Base-by-base conservation (phyloP, 2,888 invertebrate species). In the Muscina levida region DNA sequence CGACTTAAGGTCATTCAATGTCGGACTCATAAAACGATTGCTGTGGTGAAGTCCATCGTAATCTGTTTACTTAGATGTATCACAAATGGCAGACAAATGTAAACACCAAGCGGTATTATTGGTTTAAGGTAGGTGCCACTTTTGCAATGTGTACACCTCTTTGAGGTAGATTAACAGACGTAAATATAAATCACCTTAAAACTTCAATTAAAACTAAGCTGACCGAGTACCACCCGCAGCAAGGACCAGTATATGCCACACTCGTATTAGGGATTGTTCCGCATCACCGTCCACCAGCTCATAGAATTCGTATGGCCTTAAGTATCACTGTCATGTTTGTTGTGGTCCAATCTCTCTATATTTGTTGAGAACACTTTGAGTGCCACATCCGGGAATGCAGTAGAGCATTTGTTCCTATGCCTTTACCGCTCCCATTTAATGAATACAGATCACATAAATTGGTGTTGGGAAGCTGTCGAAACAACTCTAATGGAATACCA, bases 131-230 rank as follows among this genome's bases (percentile, higher is more conserved):
- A 31, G 31, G 31, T 31, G 31, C 31, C 31, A 31, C 31, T 31
- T 31, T 31, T 5, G 31, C 56, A 10, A 10, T 77, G 57, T 39
- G 8, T 22, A 24, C 15, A 72, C 70, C 71, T 79, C 44, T 15
- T 31, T 71, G n/a, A 66, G 67, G 71, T 71, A 74, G 75, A 75
- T 79, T 79, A 75, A 22, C 71, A 79, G 51, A 79, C 71, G 66
- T 72, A 72, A 76, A 80, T 70, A 77, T 80, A 80, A 80, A 80
- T 80, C 76, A 80, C 80, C 80, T 80, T 80, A 77, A 80, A 80
- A 76, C 77, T 80, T 73, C 72, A 76, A 77, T 80, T 77, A 77
- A 73, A 72, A 66, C 42, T 80, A 80, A 80, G 72, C 70, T 72
- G 53, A 57, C 31, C 42, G 48, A 48, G 1, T 6, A 22, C 51